Evolutionary conservation across 2,113 vertebrate genomes (phyloP).

Genomic region (Proteles cristata): DNA sequence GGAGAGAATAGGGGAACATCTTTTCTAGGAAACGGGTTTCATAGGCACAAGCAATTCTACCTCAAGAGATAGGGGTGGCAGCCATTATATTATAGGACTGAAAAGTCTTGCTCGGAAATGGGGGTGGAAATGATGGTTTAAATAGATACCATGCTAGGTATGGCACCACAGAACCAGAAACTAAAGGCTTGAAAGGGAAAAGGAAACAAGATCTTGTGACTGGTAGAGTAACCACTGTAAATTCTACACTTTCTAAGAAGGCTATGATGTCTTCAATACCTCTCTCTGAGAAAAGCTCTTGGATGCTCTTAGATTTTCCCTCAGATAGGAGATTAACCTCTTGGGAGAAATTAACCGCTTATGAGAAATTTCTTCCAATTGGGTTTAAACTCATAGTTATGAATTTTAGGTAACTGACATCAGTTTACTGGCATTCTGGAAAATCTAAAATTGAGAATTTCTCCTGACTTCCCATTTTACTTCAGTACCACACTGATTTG

Average conservation of each 20-base stretch:
- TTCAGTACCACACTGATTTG: neutral
- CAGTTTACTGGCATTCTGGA: neutral
- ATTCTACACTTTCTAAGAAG: conserved; percentile 14
- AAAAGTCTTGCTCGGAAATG: neutral
- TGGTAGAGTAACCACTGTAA: neutral
- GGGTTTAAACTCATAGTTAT: neutral
- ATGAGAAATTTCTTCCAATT: neutral
- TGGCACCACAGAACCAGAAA: neutral
- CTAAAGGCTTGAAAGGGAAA: neutral
- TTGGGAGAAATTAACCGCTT: neutral
- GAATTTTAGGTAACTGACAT: neutral
- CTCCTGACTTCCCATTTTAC: neutral
- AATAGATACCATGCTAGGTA: neutral
- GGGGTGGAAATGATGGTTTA: neutral
- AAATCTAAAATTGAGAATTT: neutral
- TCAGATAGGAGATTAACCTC: neutral
- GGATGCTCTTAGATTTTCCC: neutral
- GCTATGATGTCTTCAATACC: neutral
- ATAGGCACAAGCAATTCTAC: neutral
- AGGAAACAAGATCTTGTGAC: neutral
- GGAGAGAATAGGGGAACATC: neutral
- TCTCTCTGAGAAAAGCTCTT: neutral
- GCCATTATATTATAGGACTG: neutral
- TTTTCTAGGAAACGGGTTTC: neutral
- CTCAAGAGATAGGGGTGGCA: neutral